Conservation (phyloP, 2,113 vertebrate genomes). For the Phodopus roborovskii region DNA sequence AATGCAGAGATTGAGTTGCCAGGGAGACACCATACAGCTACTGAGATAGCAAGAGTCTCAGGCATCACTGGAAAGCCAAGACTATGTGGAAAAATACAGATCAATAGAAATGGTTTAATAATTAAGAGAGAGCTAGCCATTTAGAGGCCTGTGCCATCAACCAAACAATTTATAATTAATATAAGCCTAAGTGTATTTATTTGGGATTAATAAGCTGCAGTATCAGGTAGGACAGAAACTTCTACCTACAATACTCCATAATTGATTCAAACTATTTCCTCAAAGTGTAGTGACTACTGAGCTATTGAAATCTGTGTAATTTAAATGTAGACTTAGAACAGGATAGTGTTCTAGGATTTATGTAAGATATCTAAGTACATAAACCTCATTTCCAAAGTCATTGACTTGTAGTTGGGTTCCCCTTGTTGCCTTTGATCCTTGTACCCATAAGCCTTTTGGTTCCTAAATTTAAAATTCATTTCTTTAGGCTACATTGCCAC, state of each 20-base stretch:
- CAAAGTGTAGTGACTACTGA: background rate
- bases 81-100: too few relatives aligned
- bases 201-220: too few relatives aligned
- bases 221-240: too few relatives aligned
- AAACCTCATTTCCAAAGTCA: background rate
- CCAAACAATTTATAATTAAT: too few relatives aligned
- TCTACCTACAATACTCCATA: background rate
- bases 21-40: too few relatives aligned
- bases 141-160: too few relatives aligned
- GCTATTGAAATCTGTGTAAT: background rate
- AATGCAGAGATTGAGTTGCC: too few relatives aligned
- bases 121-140: too few relatives aligned
- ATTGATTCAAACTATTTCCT: background rate
- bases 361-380: background rate
- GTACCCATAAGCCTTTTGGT: background rate
- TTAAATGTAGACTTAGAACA: background rate
- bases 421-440: background rate
- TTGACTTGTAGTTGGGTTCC: background rate
- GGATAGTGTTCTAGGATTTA: background rate
- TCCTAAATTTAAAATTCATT: background rate
- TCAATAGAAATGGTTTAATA: too few relatives aligned
- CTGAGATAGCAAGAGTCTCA: too few relatives aligned
- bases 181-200: too few relatives aligned
- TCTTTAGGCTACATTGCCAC: background rate
- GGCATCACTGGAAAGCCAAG: too few relatives aligned